Percentiles rank a stretch among this genome's conserved stretches.
phyloP scores from a whole-genome alignment of 2,888 invertebrate genomes.

The Strigamia crassipes region DNA sequence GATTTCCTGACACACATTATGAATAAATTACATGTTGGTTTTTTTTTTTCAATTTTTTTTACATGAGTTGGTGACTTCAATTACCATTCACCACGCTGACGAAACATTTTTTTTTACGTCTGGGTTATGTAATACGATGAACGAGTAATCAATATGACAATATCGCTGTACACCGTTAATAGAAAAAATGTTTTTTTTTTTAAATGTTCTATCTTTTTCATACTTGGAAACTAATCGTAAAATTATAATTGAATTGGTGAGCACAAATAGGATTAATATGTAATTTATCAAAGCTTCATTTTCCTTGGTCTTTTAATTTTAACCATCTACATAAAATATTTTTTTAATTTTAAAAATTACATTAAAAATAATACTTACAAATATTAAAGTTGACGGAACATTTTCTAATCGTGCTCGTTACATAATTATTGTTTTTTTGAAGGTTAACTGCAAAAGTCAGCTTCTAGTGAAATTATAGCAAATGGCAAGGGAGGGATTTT shows the following conservation, averaged over 20 bases:
- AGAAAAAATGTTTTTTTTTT: neutral
- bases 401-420: too few relatives aligned
- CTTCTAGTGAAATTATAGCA: neutral
- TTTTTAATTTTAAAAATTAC: too few relatives aligned
- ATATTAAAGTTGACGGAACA: too few relatives aligned
- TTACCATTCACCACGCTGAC: neutral
- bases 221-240: too few relatives aligned
- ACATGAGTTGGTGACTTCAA: neutral
- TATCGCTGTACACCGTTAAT: neutral
- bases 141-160: neutral
- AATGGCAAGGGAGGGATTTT: conserved; percentile 24
- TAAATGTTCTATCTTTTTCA: too few relatives aligned
- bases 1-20: conserved; percentile 18
- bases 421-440: neutral
- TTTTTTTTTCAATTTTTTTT: neutral
- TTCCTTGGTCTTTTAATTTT: too few relatives aligned
- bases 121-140: neutral
- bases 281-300: too few relatives aligned
- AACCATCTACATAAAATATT: too few relatives aligned
- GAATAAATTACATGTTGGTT: conserved; percentile 18
- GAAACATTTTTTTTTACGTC: neutral
- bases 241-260: too few relatives aligned
- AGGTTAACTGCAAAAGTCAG: neutral
- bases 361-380: too few relatives aligned
- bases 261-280: too few relatives aligned